phyloP scores from a whole-genome alignment of 2,888 invertebrate genomes.

The Orthosia gracilis region DNA sequence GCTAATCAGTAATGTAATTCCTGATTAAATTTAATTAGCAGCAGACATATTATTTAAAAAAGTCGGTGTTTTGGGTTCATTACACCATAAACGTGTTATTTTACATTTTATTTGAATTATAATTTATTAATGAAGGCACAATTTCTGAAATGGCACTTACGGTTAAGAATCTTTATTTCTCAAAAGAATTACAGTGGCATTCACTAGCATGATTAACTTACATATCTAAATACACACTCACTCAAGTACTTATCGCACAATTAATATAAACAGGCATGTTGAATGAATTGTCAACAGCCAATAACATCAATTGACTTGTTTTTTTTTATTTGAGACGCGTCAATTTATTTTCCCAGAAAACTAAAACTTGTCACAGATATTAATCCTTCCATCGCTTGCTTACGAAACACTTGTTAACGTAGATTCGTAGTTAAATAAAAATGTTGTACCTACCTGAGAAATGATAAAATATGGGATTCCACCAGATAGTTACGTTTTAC shows the following conservation, averaged over 20 bases:
- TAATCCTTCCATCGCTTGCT: neutral
- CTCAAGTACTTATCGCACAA: neutral
- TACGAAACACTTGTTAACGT: neutral
- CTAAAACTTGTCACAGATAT: neutral
- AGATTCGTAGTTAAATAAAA: neutral
- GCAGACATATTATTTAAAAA: too few species aligned
- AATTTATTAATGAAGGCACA: too few species aligned
- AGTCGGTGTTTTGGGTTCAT: too few species aligned
- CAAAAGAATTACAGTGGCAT: too few species aligned
- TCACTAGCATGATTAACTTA: too few species aligned
- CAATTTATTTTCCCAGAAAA: neutral
- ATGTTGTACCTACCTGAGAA: neutral
- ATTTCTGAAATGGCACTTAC: neutral
- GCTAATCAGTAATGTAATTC: neutral
- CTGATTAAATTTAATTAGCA: conserved; percentile 7
- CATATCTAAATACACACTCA: too few species aligned
- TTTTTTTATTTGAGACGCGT: neutral
- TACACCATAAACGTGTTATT: neutral
- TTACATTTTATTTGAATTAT: neutral
- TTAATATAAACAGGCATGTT: neutral
- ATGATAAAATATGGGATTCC: neutral
- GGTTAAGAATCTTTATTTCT: too few species aligned
- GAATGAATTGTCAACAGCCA: neutral
- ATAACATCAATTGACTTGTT: neutral
- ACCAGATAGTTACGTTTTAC: neutral